Evolutionary conservation across 2,888 invertebrate genomes (phyloP), one percentile per base, ranked within the genome.

Genomic region (Phalera bucephala): DNA sequence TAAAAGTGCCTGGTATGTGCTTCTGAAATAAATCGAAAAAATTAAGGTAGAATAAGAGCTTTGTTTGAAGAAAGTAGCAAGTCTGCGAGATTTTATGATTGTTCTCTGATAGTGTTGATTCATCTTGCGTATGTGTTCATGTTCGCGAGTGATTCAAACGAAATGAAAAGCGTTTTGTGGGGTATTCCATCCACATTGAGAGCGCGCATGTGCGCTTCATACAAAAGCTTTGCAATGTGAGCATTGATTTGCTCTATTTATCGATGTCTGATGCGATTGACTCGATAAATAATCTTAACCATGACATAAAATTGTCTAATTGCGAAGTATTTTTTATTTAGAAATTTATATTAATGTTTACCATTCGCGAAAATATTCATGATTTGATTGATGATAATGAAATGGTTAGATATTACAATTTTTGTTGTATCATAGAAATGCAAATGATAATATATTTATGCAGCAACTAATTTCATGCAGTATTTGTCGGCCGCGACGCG

Each of bases 111-210:
- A 34, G 35, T 46, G 40, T 54, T 70, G 64, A 71, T 58, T 80
- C 80, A 82, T 68, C 60, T 60, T 70, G 70, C 65, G 67, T 64
- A 53, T 61, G 66, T 64, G 62, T 65, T 67, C 56, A 72, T 62
- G 58, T 58, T 51, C 67, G 75, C 72, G 67, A 68, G 66, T 72
- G 80, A 78, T 82, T 86, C 71, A 81, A 80, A 80, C 52, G 80
- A 80, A 83, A 86, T 87, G 81, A 88, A 89, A 89, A 86, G 88
- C 85, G 77, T 87, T 86, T 85, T 85, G 83, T 85, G 68, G 58
- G 76, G 69, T 69, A 68, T 65, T 64, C 68, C 70, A 68, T 70
- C 64, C 61, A 68, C 69, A 77, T 75, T 73, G 73, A 78, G 73
- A 76, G 73, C 51, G 75, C 78, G 80, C 85, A 83, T 85, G 84